Evolutionary conservation across 2,888 invertebrate genomes (phyloP).

Genomic region (Lordiphosa andalusiaca): DNA sequence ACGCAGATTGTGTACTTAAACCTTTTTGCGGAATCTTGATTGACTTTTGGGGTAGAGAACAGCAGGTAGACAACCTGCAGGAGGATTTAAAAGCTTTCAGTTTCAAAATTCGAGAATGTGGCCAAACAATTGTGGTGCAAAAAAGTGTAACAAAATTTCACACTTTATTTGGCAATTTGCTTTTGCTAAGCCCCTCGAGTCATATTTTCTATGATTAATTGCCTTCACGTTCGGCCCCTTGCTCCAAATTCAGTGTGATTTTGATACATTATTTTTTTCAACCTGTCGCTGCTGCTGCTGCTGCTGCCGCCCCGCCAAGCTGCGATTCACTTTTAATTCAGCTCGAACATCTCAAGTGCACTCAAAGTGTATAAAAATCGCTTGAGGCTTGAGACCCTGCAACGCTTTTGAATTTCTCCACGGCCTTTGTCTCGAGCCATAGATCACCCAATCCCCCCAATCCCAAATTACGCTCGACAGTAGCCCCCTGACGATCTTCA

Average conservation of each 20-base stretch:
- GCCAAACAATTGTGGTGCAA: too few relatives aligned
- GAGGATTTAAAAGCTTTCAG: too few relatives aligned
- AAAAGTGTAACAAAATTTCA: slow-evolving; percentile 24
- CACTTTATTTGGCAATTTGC: slow-evolving; percentile 64
- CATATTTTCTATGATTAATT: slow-evolving; percentile 58
- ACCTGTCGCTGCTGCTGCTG: slow-evolving; percentile 59
- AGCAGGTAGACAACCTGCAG: too few relatives aligned
- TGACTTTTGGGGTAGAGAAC: not conserved
- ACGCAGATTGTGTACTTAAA: slow-evolving; percentile 10
- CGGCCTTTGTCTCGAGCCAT: slow-evolving; percentile 36
- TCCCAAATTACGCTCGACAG: slow-evolving; percentile 74
- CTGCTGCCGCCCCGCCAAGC: slow-evolving; percentile 18
- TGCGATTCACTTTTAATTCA: slow-evolving; percentile 47
- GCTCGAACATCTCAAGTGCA: slow-evolving; percentile 51
- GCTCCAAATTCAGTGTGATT: slow-evolving; percentile 13
- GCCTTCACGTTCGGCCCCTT: slow-evolving; percentile 34
- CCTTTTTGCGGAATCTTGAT: slow-evolving; percentile 10
- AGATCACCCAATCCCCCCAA: slow-evolving; percentile 41
- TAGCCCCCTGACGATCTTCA: slow-evolving; percentile 76
- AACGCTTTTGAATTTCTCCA: slow-evolving; percentile 37
- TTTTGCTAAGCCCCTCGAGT: slow-evolving; percentile 24
- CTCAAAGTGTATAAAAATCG: slow-evolving; percentile 37
- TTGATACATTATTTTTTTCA: slow-evolving; percentile 33
- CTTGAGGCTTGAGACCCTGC: slow-evolving; percentile 49
- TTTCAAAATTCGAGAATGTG: too few relatives aligned